A percentile compares a stretch with the other conserved stretches of the same genome.
These are phyloP conservation scores for Hirtodrosophila cameraria DNA, from an alignment of 2,888 invertebrate species.

Conservation along the genomic window DNA sequence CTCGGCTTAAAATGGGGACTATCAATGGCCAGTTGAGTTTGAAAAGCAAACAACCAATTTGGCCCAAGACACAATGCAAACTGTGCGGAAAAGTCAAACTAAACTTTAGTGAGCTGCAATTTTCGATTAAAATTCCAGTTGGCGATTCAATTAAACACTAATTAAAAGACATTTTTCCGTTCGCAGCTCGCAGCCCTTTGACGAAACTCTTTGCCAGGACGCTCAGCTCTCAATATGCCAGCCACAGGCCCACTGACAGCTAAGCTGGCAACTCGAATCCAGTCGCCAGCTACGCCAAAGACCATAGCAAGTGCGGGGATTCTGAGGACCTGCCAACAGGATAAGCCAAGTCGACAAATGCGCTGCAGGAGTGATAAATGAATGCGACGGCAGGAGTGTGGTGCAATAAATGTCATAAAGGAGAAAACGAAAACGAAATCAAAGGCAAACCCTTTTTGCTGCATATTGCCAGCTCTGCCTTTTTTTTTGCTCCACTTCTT, in stretches of 20 bases:
- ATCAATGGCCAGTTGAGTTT: slow-evolving; percentile 57
- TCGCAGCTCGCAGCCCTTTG: slow-evolving; percentile 55
- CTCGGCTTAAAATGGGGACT: slow-evolving; percentile 20
- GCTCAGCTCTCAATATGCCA: slow-evolving; percentile 17
- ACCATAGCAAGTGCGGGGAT: slow-evolving; percentile 8
- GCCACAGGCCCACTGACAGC: slow-evolving; percentile 24
- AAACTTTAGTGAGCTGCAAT: slow-evolving; percentile 55
- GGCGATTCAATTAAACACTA: slow-evolving; percentile 77
- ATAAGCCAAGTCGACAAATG: slow-evolving; percentile 73
- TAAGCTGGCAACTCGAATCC: slow-evolving; percentile 27
- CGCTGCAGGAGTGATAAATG: slow-evolving; percentile 66
- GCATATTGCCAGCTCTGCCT: slow-evolving; percentile 33
- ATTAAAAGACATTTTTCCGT: slow-evolving; percentile 73
- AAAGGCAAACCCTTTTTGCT: slow-evolving; percentile 53
- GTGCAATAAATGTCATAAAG: slow-evolving; percentile 63
- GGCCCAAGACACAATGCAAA: slow-evolving; percentile 67
- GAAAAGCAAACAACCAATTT: slow-evolving; percentile 67
- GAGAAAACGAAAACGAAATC: slow-evolving; percentile 35
- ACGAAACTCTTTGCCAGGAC: slow-evolving; percentile 19
- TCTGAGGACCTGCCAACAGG: slow-evolving; percentile 45
- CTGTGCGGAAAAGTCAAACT: slow-evolving; percentile 69
- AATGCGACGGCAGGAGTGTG: slow-evolving; percentile 36
- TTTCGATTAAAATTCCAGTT: slow-evolving; percentile 79
- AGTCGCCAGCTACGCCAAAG: slow-evolving; percentile 29
- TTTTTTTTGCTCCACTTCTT: slow-evolving; percentile 9